Percentiles rank a stretch among this genome's conserved stretches.
phyloP scores from a whole-genome alignment of 2,113 vertebrate species.

The Tympanuchus pallidicinctus region DNA sequence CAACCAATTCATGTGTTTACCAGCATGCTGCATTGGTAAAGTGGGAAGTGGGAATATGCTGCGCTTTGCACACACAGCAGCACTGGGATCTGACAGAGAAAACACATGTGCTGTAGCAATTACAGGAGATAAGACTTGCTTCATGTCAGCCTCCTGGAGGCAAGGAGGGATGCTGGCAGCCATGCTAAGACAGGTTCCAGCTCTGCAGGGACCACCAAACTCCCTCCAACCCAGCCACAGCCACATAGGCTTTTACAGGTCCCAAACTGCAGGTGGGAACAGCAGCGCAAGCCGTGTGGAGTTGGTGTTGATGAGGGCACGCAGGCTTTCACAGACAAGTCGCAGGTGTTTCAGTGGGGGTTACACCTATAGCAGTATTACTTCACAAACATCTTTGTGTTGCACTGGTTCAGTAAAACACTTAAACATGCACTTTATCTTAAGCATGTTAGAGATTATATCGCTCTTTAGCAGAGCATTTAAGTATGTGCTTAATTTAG shows the following conservation, averaged over 20 bases:
- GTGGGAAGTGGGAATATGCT: background rate
- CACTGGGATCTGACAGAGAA: background rate
- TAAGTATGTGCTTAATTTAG: conserved; percentile 70
- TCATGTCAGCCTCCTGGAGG: background rate
- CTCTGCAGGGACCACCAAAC: background rate
- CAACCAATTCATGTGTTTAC: background rate
- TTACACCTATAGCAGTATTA: background rate
- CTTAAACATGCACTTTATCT: conserved; percentile 61
- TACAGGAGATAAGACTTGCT: background rate
- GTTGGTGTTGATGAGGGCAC: background rate
- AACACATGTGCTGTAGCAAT: fast-evolving
- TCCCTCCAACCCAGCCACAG: background rate
- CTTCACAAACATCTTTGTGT: background rate
- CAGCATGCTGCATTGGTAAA: background rate
- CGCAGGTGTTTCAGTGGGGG: background rate
- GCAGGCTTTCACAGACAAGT: background rate
- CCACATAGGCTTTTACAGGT: background rate
- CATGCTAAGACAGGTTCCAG: background rate
- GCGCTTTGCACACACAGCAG: fast-evolving
- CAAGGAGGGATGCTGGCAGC: background rate
- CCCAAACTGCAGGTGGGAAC: background rate
- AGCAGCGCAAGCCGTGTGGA: fast-evolving
- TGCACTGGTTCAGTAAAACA: conserved; percentile 27
- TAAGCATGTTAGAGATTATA: conserved; percentile 56
- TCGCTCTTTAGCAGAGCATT: conserved; percentile 60